Conservation (phyloP, 30 jellyfish, hydroid and myxozoan species). For the Rhopilema esculentum region DNA sequence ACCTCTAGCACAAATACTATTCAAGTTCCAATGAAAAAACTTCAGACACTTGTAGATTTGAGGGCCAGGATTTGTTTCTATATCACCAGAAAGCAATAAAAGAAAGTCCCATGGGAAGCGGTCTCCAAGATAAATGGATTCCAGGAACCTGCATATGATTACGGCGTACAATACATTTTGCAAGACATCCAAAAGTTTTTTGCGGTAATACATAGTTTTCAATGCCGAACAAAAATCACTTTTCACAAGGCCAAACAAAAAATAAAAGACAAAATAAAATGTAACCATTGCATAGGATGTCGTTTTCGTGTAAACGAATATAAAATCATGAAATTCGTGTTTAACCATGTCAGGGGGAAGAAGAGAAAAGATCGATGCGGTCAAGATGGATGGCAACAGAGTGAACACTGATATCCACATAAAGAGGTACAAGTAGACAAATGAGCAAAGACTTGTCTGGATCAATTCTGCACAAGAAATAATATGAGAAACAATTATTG, state of each 20-base stretch:
- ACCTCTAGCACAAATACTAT: slow-evolving; percentile 24
- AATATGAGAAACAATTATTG: no score
- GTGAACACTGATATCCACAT: slow-evolving; percentile 22
- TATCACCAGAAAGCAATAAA: slow-evolving; percentile 16
- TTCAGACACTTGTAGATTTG: slow-evolving; percentile 6
- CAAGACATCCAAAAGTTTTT: slow-evolving; percentile 8
- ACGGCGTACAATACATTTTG: slow-evolving; percentile 1
- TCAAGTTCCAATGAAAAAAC: no score
- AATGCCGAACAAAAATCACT: slow-evolving; percentile 2
- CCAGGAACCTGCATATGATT: slow-evolving; percentile 13
- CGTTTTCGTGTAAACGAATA: not conserved
- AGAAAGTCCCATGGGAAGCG: not conserved
- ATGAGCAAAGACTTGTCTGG: not conserved
- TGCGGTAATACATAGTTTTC: slow-evolving; percentile 11
- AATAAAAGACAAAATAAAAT: slow-evolving; percentile 26
- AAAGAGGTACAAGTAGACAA: slow-evolving; percentile 35
- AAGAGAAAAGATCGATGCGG: slow-evolving; percentile 28
- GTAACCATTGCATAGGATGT: slow-evolving; percentile 11
- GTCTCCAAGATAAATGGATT: slow-evolving; percentile 1
- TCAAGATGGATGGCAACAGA: no score
- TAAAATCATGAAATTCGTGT: slow-evolving; percentile 2
- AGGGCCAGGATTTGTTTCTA: slow-evolving; percentile 41
- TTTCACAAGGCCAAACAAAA: not conserved
- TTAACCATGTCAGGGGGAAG: no score
- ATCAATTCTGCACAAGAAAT: no score